phyloP scores from a whole-genome alignment of 2,113 vertebrate genomes.

The Gasterosteus nipponicus region DNA sequence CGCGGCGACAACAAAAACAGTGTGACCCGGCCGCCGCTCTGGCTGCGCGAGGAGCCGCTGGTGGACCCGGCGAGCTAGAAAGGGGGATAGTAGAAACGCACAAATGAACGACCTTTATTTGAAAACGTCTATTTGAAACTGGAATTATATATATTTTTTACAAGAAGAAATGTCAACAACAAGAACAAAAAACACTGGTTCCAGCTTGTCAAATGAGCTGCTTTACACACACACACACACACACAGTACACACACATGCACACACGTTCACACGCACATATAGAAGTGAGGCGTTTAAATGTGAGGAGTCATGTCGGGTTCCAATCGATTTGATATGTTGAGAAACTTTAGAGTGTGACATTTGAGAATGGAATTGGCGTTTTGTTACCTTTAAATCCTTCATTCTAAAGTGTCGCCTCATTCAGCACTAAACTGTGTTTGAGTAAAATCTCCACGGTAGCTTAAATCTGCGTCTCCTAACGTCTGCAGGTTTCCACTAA shows the following conservation, averaged over 20 bases:
- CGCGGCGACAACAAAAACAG: slow-evolving; percentile 62
- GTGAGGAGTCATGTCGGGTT: background rate
- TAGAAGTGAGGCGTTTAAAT: background rate
- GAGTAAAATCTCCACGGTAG: background rate
- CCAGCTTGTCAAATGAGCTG: background rate
- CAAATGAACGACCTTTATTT: slow-evolving; percentile 5
- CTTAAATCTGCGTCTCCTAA: background rate
- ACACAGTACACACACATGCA: too few relatives aligned
- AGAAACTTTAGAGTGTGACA: background rate
- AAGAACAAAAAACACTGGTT: background rate
- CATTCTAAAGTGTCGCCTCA: background rate
- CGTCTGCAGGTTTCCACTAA: background rate
- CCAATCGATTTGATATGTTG: background rate
- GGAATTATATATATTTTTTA: background rate
- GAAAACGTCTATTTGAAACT: background rate
- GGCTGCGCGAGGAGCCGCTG: slow-evolving; percentile 1
- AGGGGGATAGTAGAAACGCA: background rate
- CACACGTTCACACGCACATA: background rate
- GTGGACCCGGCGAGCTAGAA: background rate
- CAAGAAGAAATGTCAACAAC: background rate
- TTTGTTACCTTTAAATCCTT: background rate
- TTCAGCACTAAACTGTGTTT: background rate
- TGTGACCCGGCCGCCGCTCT: slow-evolving; percentile 39
- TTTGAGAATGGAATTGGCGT: background rate
- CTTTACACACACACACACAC: background rate